A percentile compares a stretch with the other conserved stretches of the same genome.
Conservation (phyloP, 2,113 vertebrate species). For the Psilopogon haemacephalus region DNA sequence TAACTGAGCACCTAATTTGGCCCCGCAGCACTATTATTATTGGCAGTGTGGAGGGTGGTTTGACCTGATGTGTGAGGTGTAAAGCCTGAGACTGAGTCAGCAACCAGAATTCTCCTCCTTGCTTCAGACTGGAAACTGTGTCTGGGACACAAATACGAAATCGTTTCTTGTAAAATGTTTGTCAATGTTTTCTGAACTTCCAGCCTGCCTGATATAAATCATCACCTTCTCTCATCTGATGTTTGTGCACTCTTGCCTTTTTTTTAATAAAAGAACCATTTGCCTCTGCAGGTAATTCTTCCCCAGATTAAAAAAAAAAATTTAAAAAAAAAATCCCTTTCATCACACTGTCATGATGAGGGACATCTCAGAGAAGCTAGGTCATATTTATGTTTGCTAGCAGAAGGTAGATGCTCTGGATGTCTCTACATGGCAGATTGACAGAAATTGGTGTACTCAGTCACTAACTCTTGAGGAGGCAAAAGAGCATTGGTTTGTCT, state of each 20-base stretch:
- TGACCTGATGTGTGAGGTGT: rapidly evolving
- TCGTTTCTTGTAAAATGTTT: background rate
- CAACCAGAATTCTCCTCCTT: rapidly evolving
- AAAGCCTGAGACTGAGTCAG: background rate
- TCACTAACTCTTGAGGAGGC: background rate
- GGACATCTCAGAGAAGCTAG: background rate
- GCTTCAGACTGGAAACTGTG: background rate
- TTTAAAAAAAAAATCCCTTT: background rate
- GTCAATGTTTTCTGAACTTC: background rate
- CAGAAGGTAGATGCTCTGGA: background rate
- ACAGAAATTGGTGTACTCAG: background rate
- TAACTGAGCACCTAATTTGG: background rate
- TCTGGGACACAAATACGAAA: background rate
- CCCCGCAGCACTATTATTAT: rapidly evolving
- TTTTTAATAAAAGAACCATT: background rate
- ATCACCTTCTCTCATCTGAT: background rate
- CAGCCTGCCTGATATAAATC: background rate
- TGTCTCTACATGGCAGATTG: background rate
- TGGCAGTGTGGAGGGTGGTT: background rate
- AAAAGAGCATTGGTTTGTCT: background rate
- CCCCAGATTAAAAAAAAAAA: too few relatives aligned
- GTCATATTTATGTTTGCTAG: background rate
- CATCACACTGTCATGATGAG: background rate
- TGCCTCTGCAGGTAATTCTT: background rate
- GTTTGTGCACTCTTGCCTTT: background rate